Evolutionary conservation across 2,888 invertebrate genomes (phyloP).

Genomic region (Mycogona germanica): DNA sequence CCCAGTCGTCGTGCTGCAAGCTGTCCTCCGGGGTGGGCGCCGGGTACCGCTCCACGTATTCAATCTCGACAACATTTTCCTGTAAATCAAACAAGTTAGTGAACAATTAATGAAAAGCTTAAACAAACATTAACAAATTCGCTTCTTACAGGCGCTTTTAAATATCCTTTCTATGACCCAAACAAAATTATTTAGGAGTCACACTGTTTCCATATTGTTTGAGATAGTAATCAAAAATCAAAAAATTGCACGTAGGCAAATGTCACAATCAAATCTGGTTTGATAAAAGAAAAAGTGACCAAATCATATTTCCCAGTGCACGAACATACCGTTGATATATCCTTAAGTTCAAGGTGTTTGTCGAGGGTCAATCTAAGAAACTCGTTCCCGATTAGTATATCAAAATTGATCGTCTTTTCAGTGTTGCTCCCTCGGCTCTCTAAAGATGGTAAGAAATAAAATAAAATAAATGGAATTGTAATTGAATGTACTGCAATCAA

Average conservation of each 20-base stretch:
- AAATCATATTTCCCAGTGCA: background rate
- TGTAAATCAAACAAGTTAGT: slow-evolving; percentile 20
- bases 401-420: slow-evolving; percentile 50
- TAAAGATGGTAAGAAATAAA: background rate
- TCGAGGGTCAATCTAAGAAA: slow-evolving; percentile 60
- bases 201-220: background rate
- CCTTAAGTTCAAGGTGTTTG: slow-evolving; percentile 56
- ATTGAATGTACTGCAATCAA: background rate
- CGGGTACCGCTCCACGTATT: slow-evolving; percentile 81
- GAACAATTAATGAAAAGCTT: background rate
- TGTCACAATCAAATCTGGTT: too few relatives aligned
- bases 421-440: too few relatives aligned
- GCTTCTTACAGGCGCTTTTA: too few relatives aligned
- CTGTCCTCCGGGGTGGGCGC: slow-evolving; percentile 88
- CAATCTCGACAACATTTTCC: slow-evolving; percentile 76
- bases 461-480: background rate
- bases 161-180: too few relatives aligned
- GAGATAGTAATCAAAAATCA: background rate
- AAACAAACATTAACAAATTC: too few relatives aligned
- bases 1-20: slow-evolving; percentile 94
- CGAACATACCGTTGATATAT: slow-evolving; percentile 51
- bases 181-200: too few relatives aligned
- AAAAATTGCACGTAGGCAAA: too few relatives aligned
- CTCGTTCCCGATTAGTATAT: slow-evolving; percentile 76
- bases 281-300: background rate